Conservation (phyloP, 53 echinoderm and acorn worm species). For the Echinarachnius parma region DNA sequence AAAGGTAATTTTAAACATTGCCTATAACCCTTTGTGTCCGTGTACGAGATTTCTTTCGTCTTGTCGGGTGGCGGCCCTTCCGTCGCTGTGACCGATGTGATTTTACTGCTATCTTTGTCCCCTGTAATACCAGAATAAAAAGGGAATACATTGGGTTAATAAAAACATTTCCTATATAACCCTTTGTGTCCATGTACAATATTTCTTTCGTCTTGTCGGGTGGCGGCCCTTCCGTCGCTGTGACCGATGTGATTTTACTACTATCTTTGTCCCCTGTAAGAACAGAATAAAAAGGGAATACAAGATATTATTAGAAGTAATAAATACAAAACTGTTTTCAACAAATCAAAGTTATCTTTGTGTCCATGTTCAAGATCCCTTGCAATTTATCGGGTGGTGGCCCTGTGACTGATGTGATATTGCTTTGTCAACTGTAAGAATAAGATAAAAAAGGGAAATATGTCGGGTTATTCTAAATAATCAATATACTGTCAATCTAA, state of each 20-base stretch:
- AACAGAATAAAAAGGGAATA: no score
- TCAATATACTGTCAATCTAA: no score
- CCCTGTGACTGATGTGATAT: slow-evolving; percentile 84
- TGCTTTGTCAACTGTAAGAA: slow-evolving; percentile 65
- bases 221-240: slow-evolving; percentile 76
- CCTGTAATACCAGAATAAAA: slow-evolving; percentile 28
- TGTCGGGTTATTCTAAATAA: no score
- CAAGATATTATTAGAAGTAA: no score
- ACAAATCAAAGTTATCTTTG: no score
- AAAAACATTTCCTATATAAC: no score
- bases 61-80: slow-evolving; percentile 69
- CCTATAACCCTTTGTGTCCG: no score
- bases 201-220: slow-evolving; percentile 74
- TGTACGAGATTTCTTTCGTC: slow-evolving; percentile 85
- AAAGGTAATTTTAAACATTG: no score
- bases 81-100: slow-evolving; percentile 89
- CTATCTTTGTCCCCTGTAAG: slow-evolving; percentile 75
- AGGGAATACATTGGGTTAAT: no score
- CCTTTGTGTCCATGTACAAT: slow-evolving; percentile 90
- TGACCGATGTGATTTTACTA: slow-evolving; percentile 92
- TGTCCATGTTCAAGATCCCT: slow-evolving; percentile 90
- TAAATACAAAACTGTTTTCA: no score
- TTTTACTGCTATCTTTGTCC: slow-evolving; percentile 93
- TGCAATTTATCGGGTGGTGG: slow-evolving; percentile 59
- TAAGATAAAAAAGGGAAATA: no score